Evolutionary conservation across 1,140 invertebrate species (phyloP).

Genomic region (Maniola jurtina): DNA sequence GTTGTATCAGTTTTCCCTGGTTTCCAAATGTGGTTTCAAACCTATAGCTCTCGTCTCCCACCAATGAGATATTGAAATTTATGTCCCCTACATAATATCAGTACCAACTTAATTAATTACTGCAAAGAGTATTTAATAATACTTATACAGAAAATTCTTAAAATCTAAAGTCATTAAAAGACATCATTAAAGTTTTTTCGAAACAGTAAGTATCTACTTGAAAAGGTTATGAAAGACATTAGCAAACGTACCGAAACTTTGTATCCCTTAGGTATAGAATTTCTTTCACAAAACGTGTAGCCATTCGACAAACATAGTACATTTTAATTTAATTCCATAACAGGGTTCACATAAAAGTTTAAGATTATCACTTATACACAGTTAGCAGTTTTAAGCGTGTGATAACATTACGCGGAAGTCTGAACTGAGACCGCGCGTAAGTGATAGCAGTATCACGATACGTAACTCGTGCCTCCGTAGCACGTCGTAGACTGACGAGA

Average conservation of each 20-base stretch:
- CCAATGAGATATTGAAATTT: too few relatives aligned
- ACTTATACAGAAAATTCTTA: too few relatives aligned
- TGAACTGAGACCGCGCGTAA: neutral
- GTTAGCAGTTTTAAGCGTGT: constrained; percentile 50
- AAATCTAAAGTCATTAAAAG: neutral
- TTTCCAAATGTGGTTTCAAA: too few relatives aligned
- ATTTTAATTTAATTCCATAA: constrained; percentile 24
- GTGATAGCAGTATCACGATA: neutral
- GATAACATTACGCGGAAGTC: constrained; percentile 47
- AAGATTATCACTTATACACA: constrained; percentile 66
- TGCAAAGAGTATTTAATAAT: too few relatives aligned
- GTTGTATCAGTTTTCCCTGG: too few relatives aligned
- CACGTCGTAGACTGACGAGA: constrained; percentile 52
- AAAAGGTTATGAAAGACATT: constrained; percentile 22
- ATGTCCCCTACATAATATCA: too few relatives aligned
- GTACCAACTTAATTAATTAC: too few relatives aligned
- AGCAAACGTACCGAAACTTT: constrained; percentile 55
- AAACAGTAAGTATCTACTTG: constrained; percentile 16
- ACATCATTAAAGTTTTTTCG: constrained; percentile 36
- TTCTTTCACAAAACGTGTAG: constrained; percentile 45
- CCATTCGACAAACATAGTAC: constrained; percentile 37
- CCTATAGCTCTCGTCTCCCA: too few relatives aligned
- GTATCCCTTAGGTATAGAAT: constrained; percentile 46
- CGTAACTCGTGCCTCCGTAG: constrained; percentile 36
- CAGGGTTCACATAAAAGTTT: constrained; percentile 56